Evolutionary conservation across 92 coral and sea anemone species (phyloP), one percentile per base, ranked within the genome.

Genomic region (Parazoanthus atlanticus): DNA sequence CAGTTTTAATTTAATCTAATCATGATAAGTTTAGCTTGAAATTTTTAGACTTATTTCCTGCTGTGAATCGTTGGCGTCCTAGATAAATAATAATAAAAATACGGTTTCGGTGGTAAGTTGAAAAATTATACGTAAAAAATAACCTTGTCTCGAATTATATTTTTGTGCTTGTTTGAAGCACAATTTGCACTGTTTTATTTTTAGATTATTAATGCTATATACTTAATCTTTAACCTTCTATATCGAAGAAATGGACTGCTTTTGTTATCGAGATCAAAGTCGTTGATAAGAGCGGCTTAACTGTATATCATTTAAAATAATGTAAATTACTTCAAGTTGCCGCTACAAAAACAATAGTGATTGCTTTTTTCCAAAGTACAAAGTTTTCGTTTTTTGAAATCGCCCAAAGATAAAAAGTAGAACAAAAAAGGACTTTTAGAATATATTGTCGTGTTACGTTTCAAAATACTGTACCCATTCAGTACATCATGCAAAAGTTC

Each of bases 341-440:
- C 78, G 87, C 87, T 15, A 84, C 10, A 41, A 69, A 84, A 84
- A 71, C 87, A 84, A 84, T 84, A 40, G n/a, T 65, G 61, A 64
- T 65, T 61, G 54, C 31, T 58, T 25, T 61, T 7, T 65, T 36
- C 77, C 87, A 43, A 71, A 70, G 40, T 32, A 56, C 52, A 84
- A 70, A 6, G 17, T 28, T 43, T 43, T 26, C 19, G 52, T 28
- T 52, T 79, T 79, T 46, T 19, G 54, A 84, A 70, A 40, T 54
- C 28, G 43, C 78, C 38, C 36, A 69, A 21, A 17, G 34, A 26
- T 29, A 41, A 64, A 41, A 64, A 64, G 26, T 19, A 5, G 64
- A 9, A 28, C 54, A 46, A 19, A 46, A 70, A 2, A 0, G 16
- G 26, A 15, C n/a, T 29, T 38, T 84, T 6, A 69, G 41, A 40